Evolutionary conservation across 2,888 invertebrate genomes (phyloP), one percentile per base, ranked within the genome.

Genomic region (Tetrapedia diversipes): DNA sequence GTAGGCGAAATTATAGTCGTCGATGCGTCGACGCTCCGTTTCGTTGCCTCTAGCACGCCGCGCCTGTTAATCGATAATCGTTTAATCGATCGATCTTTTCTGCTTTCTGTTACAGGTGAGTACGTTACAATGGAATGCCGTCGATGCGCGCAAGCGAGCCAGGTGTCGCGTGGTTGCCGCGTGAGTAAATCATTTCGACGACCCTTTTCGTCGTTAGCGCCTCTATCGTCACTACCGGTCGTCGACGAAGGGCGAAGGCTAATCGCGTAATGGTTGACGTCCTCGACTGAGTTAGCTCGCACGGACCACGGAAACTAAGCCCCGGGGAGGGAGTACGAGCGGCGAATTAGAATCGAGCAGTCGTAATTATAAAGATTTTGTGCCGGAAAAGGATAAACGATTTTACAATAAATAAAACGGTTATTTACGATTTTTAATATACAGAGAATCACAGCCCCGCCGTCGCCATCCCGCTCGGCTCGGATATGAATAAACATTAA

Each of bases 401-500:
- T n/a, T n/a, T n/a, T n/a, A n/a, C n/a, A n/a, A n/a, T n/a, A n/a
- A n/a, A n/a, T n/a, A n/a, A n/a, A 3, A 22, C 45, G 45, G 22
- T 11, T n/a, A 27, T 49, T 4, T 16, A 10, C 49, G n/a, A 51
- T n/a, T 27, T 27, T n/a, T 27, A 51, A 24, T 11, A 11, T 39
- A 11, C 14, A 75, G 82, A 69, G 80, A 70, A 65, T 76, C 82
- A 68, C 64, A 41, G 16, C 53, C 56, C 65, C 32, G 6, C 74
- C 56, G 41, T 59, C 63, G 59, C 47, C 56, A 51, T 24, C 41
- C 71, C 71, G 66, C 66, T 49, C 45, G 47, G 63, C 76, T 41
- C 79, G 73, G 71, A 77, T 87, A 89, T 88, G 88, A 89, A 90
- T 89, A 89, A 89, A 90, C 90, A 90, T 90, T 76, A 84, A n/a